Evolutionary conservation across 2,888 invertebrate species (phyloP), one percentile per base, ranked within the genome.

Genomic region (Allolobophora icterica): DNA sequence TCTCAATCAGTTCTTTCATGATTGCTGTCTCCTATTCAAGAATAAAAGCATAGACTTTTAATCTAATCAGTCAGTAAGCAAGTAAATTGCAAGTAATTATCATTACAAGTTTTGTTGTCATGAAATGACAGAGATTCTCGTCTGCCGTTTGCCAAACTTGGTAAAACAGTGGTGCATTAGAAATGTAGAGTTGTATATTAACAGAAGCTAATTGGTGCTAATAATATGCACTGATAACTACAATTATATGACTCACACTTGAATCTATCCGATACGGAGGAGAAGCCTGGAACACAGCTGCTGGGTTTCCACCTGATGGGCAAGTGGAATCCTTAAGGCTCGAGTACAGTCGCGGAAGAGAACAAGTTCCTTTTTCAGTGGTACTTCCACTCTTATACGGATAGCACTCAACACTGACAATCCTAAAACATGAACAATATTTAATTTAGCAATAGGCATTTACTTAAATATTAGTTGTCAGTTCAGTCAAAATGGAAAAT

Each of bases 361-460:
- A 52, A 34, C 89, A 89, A 33, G n/a, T 40, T 34, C 35, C 38
- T 87, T 87, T 87, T 5, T 24, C 21, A 87, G 38, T 87, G 6
- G 87, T 34, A 8, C 21, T 87, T 87, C 98, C 96, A 92, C 96
- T 96, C 33, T 93, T 94, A 93, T 96, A 99, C 0, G 98, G 98
- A 95, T 97, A 98, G 95, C 99, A 99, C 0, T 96, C 96, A 93
- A 98, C 98, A 92, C 97, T 97, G 15, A 98, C 97, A 83, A 98
- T 96, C 1, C 99, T 98, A 33, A 87, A 38, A 87, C 30, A n/a
- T 42, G 24, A 52, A 13, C 11, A 71, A n/a, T 0, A 13, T 71
- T 71, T 71, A 71, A 30, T n/a, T 30, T n/a, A n/a, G 2, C 6
- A 8, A 6, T 11, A n/a, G n/a, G 4, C 30, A n/a, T n/a, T n/a